A percentile compares a stretch with the other conserved stretches of the same genome.
phyloP scores from a whole-genome alignment of 2,888 invertebrate species.

The Mesorhabditis spiculigera region DNA sequence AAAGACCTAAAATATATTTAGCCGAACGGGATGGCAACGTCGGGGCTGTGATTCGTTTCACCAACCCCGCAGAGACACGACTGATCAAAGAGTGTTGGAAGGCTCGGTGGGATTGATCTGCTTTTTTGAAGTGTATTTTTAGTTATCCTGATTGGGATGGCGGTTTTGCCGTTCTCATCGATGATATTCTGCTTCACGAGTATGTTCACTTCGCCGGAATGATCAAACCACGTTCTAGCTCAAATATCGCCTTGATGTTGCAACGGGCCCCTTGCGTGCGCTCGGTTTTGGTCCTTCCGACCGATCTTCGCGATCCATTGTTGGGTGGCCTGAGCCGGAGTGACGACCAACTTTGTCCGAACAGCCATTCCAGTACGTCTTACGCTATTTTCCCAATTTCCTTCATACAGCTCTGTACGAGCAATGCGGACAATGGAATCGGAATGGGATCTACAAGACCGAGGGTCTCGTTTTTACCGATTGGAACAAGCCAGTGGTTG shows the following conservation, averaged over 20 bases:
- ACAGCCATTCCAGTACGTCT: neutral
- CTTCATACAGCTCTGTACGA: neutral
- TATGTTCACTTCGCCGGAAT: slow-evolving; percentile 1
- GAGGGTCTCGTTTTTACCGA: neutral
- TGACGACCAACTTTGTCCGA: neutral
- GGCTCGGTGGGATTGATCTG: neutral
- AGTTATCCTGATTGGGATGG: neutral
- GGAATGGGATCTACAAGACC: neutral
- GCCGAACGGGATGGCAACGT: neutral
- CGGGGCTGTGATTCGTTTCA: neutral
- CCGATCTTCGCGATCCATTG: neutral
- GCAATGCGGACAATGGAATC: neutral
- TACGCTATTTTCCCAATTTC: neutral
- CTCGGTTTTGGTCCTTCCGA: neutral
- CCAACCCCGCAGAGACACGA: neutral
- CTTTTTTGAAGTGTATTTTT: neutral
- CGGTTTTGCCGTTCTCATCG: slow-evolving; percentile 1
- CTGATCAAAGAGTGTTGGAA: neutral
- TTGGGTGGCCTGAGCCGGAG: neutral
- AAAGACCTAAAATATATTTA: neutral
- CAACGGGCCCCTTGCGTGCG: neutral
- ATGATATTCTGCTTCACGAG: neutral
- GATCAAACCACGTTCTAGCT: neutral
- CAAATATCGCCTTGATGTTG: neutral
- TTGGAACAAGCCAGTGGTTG: neutral